A percentile compares a stretch with the other conserved stretches of the same genome.
These are phyloP conservation scores for Falco novaeseelandiae DNA, from an alignment of 2,797 vertebrate species.

Conservation along the genomic window DNA sequence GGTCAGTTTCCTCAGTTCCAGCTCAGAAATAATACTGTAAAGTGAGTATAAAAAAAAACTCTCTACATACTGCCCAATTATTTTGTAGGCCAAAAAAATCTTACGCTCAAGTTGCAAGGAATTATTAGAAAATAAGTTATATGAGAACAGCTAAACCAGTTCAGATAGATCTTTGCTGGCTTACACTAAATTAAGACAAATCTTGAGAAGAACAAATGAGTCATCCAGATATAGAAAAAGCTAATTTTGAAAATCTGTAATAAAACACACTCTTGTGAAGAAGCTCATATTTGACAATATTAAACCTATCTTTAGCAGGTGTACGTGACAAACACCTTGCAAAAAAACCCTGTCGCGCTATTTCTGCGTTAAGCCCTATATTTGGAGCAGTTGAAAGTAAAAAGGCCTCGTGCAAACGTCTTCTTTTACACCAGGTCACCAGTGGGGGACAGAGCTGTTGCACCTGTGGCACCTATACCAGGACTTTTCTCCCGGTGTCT, in stretches of 20 bases:
- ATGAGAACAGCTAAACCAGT: not conserved
- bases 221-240: not conserved
- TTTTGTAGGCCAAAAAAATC: not conserved
- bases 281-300: not conserved
- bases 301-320: not conserved
- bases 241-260: too few species aligned
- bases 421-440: not conserved
- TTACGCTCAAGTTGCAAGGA: not conserved
- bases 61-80: rapidly evolving
- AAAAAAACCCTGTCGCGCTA: rapidly evolving
- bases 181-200: not conserved
- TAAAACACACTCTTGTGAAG: not conserved
- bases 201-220: not conserved
- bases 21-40: not conserved
- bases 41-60: not conserved
- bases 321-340: not conserved
- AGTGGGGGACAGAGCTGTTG: not conserved
- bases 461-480: too few species aligned
- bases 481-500: not conserved
- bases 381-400: not conserved
- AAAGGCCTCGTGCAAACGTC: not conserved
- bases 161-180: not conserved
- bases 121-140: not conserved
- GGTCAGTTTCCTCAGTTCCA: not conserved
- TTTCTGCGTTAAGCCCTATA: not conserved